A percentile compares a stretch with the other conserved stretches of the same genome.
Evolutionary conservation across 2,888 invertebrate species (phyloP).

Genomic region (Aradus depressus): DNA sequence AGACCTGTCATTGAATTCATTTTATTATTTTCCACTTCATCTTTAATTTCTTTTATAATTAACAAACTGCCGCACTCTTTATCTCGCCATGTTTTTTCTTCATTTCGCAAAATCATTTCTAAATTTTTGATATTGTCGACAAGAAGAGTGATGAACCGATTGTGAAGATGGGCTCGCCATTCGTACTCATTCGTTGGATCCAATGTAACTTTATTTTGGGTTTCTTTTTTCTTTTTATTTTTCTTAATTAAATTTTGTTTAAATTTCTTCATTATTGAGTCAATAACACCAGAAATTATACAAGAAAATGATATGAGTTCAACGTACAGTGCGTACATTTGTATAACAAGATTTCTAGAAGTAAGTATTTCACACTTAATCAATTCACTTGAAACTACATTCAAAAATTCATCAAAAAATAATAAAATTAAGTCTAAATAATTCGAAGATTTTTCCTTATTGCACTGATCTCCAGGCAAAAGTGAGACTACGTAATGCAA

Average conservation of each 20-base stretch:
- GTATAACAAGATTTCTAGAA: slow-evolving; percentile 20
- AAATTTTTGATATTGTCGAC: slow-evolving; percentile 16
- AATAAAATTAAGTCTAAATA: slow-evolving; percentile 21
- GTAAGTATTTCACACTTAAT: slow-evolving; percentile 12
- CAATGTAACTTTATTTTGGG: slow-evolving; percentile 2
- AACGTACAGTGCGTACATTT: slow-evolving; percentile 23
- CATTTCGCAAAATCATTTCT: slow-evolving; percentile 19
- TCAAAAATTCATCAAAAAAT: slow-evolving; percentile 21
- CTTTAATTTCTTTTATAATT: too few species aligned
- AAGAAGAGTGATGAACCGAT: slow-evolving; percentile 15
- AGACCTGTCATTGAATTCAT: too few species aligned
- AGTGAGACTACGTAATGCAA: slow-evolving; percentile 16
- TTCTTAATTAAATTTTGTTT: slow-evolving; percentile 44
- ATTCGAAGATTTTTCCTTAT: slow-evolving; percentile 19
- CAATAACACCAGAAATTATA: slow-evolving; percentile 45
- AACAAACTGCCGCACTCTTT: too few species aligned
- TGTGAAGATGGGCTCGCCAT: slow-evolving; percentile 19
- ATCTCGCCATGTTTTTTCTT: slow-evolving; percentile 20
- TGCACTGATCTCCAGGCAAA: slow-evolving; percentile 18
- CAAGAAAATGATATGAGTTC: slow-evolving; percentile 26
- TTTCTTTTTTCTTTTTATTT: slow-evolving; percentile 43
- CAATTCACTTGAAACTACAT: slow-evolving; percentile 4
- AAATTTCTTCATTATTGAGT: slow-evolving; percentile 38
- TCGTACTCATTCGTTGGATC: slow-evolving; percentile 19
- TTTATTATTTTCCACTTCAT: too few species aligned